phyloP scores from a whole-genome alignment of 2,888 invertebrate genomes.

The Hanleya hanleyi region DNA sequence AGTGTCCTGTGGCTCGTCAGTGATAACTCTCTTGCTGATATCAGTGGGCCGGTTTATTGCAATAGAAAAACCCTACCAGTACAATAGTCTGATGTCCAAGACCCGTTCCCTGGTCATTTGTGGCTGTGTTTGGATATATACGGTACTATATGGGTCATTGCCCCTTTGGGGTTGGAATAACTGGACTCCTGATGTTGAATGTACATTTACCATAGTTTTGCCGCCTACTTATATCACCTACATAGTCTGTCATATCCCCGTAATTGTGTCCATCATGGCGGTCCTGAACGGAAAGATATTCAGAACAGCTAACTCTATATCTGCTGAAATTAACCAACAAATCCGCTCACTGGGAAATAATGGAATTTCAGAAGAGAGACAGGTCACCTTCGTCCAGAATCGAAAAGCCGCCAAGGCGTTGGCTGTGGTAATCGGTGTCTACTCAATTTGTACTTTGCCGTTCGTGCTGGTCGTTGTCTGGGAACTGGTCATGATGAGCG shows the following conservation, averaged over 20 bases:
- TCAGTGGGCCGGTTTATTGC: not conserved
- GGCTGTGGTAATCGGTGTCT: not conserved
- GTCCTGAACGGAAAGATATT: not conserved
- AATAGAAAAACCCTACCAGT: not conserved
- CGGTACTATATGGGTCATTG: not conserved
- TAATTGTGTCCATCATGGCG: not conserved
- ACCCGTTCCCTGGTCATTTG: not conserved
- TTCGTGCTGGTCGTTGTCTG: not conserved
- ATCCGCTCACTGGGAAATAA: not conserved
- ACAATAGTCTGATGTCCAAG: not conserved
- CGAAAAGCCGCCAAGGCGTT: not conserved
- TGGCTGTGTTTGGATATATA: not conserved
- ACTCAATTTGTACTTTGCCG: not conserved
- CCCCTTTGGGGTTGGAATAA: not conserved
- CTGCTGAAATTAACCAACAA: not conserved
- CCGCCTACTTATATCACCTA: not conserved
- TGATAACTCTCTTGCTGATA: not conserved
- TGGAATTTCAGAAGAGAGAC: no score
- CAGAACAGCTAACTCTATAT: not conserved
- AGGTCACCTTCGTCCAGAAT: not conserved
- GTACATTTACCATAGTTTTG: not conserved
- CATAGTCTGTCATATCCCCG: not conserved
- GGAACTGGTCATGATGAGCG: not conserved
- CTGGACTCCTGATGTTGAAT: not conserved
- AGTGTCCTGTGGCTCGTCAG: not conserved